Base-by-base conservation (phyloP, 1,140 invertebrate species). In the Drosophila neocordata region DNA sequence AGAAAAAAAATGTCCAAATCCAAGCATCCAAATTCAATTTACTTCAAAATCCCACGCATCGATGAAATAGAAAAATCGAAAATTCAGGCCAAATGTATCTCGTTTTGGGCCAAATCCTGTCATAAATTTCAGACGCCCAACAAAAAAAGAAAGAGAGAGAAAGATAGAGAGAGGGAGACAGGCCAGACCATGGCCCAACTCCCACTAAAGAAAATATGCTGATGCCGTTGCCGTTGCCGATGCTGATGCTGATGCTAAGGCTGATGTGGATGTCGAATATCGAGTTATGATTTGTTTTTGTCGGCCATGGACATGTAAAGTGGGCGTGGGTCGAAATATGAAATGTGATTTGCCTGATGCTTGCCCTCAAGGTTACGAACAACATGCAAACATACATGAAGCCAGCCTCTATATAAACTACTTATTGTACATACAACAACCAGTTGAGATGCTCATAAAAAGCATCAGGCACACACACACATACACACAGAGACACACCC, bases 261-360 rank as follows among this genome's bases (percentile, higher is more conserved):
- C 82, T 85, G 82, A 85, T 87, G 82, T 78, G 82, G 74, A 75
- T 85, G 82, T 80, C 83, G 83, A 85, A 76, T 85, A 83, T 80
- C 83, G 83, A 85, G 87, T 82, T 88, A 85, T 85, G 82, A 85
- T 85, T 85, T 85, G 82, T 85, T 85, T 87, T 83, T 74, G 72
- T 78, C 69, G 69, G 80, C 68, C 77, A 12, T 18, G 31, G 20
- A 12, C 57, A 8, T 24, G 59, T 22, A 24, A 8, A 35, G 20
- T 24, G 13, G 56, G 53, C 52, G 60, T 41, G 59, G 53, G 58
- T 51, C 13, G 70, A 70, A 70, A 72, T 31, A 31, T 31, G 27
- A 31, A 80, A 85, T 85, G 70, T 67, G 74, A 81, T 82, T 75
- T 80, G 65, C 18, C 41, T 44, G 62, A 56, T 69, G 57, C 51